A percentile compares a stretch with the other conserved stretches of the same genome.
These are phyloP conservation scores for Sussaba pulchella DNA, from an alignment of 2,888 invertebrate genomes.

Conservation along the genomic window DNA sequence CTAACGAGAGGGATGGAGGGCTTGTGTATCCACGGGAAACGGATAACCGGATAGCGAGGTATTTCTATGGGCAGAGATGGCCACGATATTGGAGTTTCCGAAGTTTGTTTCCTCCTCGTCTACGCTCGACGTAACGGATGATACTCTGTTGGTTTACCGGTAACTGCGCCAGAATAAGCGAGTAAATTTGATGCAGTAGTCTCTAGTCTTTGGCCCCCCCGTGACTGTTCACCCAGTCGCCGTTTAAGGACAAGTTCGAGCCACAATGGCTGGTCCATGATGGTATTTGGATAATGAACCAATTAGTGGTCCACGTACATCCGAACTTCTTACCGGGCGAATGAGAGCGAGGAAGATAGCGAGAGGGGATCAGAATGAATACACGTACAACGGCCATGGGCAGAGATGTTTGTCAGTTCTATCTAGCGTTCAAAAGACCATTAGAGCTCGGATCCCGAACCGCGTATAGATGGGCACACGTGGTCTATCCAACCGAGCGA, in stretches of 20 bases:
- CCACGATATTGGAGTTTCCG: conserved; percentile 44
- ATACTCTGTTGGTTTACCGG: conserved; percentile 23
- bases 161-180: conserved; percentile 35
- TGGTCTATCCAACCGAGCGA: conserved; percentile 53
- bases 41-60: neutral
- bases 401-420: conserved; percentile 50
- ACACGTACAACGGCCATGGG: conserved; percentile 27
- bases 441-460: conserved; percentile 37
- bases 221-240: conserved; percentile 24
- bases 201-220: conserved; percentile 28
- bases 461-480: conserved; percentile 54
- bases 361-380: conserved; percentile 31
- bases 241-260: conserved; percentile 60
- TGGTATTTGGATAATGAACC: conserved; percentile 73
- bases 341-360: conserved; percentile 13
- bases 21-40: conserved; percentile 18
- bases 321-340: conserved; percentile 15
- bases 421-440: conserved; percentile 54
- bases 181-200: conserved; percentile 56
- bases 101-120: conserved; percentile 38
- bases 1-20: conserved; percentile 34
- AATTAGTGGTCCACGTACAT: conserved; percentile 66
- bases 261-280: conserved; percentile 65
- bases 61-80: conserved; percentile 21
- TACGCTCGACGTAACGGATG: neutral